Conservation (phyloP, 2,797 vertebrate species). For the Paedocypris micromegethes region DNA sequence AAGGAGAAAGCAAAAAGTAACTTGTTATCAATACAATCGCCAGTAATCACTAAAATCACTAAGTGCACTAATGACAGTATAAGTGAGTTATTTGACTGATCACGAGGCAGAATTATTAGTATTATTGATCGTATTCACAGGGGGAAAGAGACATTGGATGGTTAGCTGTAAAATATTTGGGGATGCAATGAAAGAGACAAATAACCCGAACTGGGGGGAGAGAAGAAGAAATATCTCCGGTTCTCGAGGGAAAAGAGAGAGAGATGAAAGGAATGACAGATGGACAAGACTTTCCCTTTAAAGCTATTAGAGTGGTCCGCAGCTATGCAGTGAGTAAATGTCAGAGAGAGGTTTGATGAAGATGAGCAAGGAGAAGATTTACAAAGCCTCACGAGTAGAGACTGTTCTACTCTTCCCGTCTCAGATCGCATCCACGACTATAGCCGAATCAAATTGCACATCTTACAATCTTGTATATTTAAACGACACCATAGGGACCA, state of each 20-base stretch:
- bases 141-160: slow-evolving; percentile 25
- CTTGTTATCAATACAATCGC: not conserved
- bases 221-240: slow-evolving; percentile 47
- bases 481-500: slow-evolving; percentile 8
- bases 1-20: slow-evolving; percentile 3
- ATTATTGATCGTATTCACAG: slow-evolving; percentile 12
- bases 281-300: slow-evolving; percentile 57
- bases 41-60: no score
- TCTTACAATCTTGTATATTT: slow-evolving; percentile 11
- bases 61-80: no score
- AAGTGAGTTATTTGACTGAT: no score
- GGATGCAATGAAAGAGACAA: slow-evolving; percentile 36
- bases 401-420: slow-evolving; percentile 29
- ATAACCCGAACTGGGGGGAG: slow-evolving; percentile 30
- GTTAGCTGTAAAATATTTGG: slow-evolving; percentile 29
- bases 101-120: no score
- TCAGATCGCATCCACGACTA: slow-evolving; percentile 11
- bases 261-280: slow-evolving; percentile 61
- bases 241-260: slow-evolving; percentile 52
- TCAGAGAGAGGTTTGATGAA: slow-evolving; percentile 50
- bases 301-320: slow-evolving; percentile 57
- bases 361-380: slow-evolving; percentile 49
- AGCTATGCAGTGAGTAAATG: slow-evolving; percentile 60
- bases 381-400: slow-evolving; percentile 44
- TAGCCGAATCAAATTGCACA: slow-evolving; percentile 36